Conservation (phyloP, 2,888 invertebrate species). For the Rotaria socialis region DNA sequence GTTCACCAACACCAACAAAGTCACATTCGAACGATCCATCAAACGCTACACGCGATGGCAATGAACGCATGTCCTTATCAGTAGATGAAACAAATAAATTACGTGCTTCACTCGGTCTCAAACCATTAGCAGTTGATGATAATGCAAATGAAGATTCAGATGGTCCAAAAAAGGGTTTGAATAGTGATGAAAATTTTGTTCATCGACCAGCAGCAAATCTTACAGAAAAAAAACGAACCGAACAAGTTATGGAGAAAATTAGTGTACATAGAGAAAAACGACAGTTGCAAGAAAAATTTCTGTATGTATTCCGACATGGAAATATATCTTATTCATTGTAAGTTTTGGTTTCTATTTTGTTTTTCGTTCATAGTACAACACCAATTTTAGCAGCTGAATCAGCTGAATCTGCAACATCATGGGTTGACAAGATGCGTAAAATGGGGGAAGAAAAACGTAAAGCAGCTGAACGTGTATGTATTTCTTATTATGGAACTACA, state of each 20-base stretch:
- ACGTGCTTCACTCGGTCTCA: conserved; percentile 83
- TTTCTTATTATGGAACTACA: neutral
- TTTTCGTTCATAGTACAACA: conserved; percentile 48
- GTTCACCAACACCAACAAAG: neutral
- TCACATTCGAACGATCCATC: neutral
- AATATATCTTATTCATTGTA: neutral
- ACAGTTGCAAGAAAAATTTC: conserved; percentile 65
- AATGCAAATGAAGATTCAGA: conserved; percentile 53
- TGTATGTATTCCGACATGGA: conserved; percentile 24
- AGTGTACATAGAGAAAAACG: conserved; percentile 75
- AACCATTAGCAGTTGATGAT: conserved; percentile 72
- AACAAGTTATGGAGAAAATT: conserved; percentile 76
- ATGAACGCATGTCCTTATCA: conserved; percentile 39
- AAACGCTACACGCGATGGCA: neutral
- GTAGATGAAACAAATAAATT: conserved; percentile 63
- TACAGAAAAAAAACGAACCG: conserved; percentile 68
- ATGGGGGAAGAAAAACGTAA: conserved; percentile 74
- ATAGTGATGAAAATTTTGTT: conserved; percentile 53
- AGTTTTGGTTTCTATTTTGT: neutral
- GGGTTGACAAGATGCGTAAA: conserved; percentile 77
- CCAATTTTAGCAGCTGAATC: conserved; percentile 64
- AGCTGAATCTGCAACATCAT: conserved; percentile 66
- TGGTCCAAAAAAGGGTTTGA: conserved; percentile 69
- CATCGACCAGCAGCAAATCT: conserved; percentile 62
- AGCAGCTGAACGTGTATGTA: conserved; percentile 74